Evolutionary conservation across 2,113 vertebrate genomes (phyloP).

Genomic region (Oncorhynchus clarkii): DNA sequence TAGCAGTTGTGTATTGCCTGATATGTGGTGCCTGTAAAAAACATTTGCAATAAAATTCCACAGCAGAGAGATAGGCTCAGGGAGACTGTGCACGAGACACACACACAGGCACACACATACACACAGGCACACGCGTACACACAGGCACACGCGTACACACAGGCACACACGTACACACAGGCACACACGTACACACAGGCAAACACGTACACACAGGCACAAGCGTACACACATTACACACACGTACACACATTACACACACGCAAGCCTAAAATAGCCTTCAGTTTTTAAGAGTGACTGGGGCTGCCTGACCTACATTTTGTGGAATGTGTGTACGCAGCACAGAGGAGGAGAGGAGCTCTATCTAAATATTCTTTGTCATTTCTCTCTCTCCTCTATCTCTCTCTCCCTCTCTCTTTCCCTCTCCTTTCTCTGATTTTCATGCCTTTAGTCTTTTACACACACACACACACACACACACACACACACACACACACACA

Average conservation of each 20-base stretch:
- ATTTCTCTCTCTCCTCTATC: conserved; percentile 36
- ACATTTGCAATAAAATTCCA: neutral
- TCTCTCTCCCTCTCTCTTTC: conserved; percentile 26
- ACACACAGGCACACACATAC: neutral
- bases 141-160: neutral
- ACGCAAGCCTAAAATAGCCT: conserved; percentile 3
- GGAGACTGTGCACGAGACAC: neutral
- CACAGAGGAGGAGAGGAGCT: conserved; percentile 51
- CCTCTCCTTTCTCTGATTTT: neutral
- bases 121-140: neutral
- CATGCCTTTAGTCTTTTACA: no score
- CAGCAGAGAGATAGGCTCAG: no score
- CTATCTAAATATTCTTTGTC: neutral
- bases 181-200: neutral
- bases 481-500: neutral
- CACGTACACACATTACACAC: conserved; percentile 5
- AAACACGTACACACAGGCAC: neutral
- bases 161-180: neutral
- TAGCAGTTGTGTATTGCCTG: neutral
- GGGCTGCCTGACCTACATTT: conserved; percentile 77
- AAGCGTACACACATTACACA: neutral
- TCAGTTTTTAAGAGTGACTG: conserved; percentile 52
- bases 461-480: conserved; percentile 15
- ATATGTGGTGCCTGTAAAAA: neutral
- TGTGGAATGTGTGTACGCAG: conserved; percentile 57